Evolutionary conservation across 1,140 invertebrate genomes (phyloP), one percentile per base, ranked within the genome.

Genomic region (Drosophila ficusphila): DNA sequence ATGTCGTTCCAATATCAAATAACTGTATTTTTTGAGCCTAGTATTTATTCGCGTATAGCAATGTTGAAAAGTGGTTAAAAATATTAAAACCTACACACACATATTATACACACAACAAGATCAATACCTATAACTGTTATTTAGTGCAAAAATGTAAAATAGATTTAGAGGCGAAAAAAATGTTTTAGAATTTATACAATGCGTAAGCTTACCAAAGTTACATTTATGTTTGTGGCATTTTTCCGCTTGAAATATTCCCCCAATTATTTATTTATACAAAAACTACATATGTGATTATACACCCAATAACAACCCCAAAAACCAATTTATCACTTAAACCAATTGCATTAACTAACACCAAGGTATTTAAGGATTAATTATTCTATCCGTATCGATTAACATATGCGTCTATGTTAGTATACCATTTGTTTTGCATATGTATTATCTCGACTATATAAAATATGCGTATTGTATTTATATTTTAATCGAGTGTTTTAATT

Each of bases 191-290:
- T 85, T 86, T 83, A 83, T 85, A 86, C 72, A 76, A 62, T 76
- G 82, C 67, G 73, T 88, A 86, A 86, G 82, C 62, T 62, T 79
- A 86, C 81, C 81, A 86, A 86, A 86, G 81, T 88, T 86, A 86
- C 81, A 86, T 69, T 73, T 74, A 74, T 53, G 29, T 36, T 62
- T 69, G 74, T 79, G 49, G 64, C 76, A 75, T 76, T 79, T 78
- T 67, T 56, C 65, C 72, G 52, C 75, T 60, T 76, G 69, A 61
- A 74, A 60, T 73, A 33, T 33, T 39, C 49, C 54, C 31, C 21
- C 4, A n/a, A 76, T 76, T 86, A 83, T 81, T 76, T 85, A 85
- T 81, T 75, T 85, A 85, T 56, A 73, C 34, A 76, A 42, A 78
- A 64, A 51, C n/a, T n/a, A n/a, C n/a, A n/a, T 73, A 79, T 86